Conservation (phyloP, 2,888 invertebrate genomes). For the Megastigmus dorsalis region DNA sequence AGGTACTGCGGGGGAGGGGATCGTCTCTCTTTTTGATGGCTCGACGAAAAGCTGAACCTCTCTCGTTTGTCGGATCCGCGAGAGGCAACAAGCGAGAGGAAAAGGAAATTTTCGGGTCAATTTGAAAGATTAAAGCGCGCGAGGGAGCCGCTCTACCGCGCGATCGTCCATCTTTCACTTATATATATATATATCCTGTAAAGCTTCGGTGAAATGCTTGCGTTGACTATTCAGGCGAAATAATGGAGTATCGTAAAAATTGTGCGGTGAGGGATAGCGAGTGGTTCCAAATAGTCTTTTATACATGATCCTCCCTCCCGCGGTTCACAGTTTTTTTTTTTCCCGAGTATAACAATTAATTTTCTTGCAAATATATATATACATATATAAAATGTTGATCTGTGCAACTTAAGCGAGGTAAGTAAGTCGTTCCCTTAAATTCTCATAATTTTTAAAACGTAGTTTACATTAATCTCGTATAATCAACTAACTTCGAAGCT, state of each 20-base stretch:
- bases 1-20: background rate
- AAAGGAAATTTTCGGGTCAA: conserved; percentile 40
- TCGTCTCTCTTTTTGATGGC: conserved; percentile 1
- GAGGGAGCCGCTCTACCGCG: background rate
- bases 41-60: conserved; percentile 1
- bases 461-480: too few species aligned
- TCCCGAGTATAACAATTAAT: too few species aligned
- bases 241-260: background rate
- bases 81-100: too few species aligned
- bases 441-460: too few species aligned
- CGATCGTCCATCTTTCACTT: background rate
- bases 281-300: background rate
- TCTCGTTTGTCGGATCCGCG: background rate
- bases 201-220: conserved; percentile 19
- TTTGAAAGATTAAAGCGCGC: conserved; percentile 53
- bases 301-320: background rate
- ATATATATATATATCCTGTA: background rate
- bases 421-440: too few species aligned
- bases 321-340: too few species aligned
- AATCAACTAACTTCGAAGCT: too few species aligned
- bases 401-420: too few species aligned
- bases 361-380: too few species aligned
- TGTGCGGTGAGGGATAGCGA: background rate
- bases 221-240: background rate
- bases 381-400: too few species aligned